phyloP scores from a whole-genome alignment of 2,888 invertebrate species.

The Choreutis nemorana region DNA sequence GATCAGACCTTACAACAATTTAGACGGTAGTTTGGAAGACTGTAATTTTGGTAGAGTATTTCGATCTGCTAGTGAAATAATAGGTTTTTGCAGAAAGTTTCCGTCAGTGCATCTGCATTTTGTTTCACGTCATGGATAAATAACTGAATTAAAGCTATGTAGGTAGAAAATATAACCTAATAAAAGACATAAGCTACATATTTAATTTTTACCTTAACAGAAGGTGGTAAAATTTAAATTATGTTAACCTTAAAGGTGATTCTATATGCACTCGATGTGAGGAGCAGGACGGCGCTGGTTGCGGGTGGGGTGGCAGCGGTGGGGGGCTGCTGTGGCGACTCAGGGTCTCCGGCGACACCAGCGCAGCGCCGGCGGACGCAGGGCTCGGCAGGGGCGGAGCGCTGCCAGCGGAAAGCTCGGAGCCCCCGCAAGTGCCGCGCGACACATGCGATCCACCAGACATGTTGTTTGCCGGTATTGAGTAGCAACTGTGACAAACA shows the following conservation, averaged over 20 bases:
- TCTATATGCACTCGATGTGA: slow-evolving; percentile 65
- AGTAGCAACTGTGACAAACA: slow-evolving; percentile 66
- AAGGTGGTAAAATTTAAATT: too few species aligned
- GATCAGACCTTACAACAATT: too few species aligned
- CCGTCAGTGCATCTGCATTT: too few species aligned
- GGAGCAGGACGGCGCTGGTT: slow-evolving; percentile 59
- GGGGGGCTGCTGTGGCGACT: slow-evolving; percentile 71
- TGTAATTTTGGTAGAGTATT: too few species aligned
- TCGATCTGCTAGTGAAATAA: too few species aligned
- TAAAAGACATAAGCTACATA: too few species aligned
- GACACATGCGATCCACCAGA: slow-evolving; percentile 69
- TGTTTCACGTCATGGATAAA: too few species aligned
- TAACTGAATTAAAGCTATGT: too few species aligned
- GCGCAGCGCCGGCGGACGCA: slow-evolving; percentile 75
- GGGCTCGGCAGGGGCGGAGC: slow-evolving; percentile 76
- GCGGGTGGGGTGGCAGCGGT: slow-evolving; percentile 49
- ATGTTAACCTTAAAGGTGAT: slow-evolving; percentile 53
- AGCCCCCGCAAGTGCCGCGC: slow-evolving; percentile 55
- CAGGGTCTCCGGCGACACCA: slow-evolving; percentile 78
- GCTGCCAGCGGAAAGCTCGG: slow-evolving; percentile 56
- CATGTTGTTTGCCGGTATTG: slow-evolving; percentile 70
- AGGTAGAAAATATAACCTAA: too few species aligned
- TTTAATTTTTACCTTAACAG: too few species aligned
- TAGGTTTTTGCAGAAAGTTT: too few species aligned
- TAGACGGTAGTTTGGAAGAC: too few species aligned